Percentiles rank a stretch among this genome's conserved stretches.
phyloP scores from a whole-genome alignment of 92 coral and sea anemone species.

The Epizoanthus fatuus region DNA sequence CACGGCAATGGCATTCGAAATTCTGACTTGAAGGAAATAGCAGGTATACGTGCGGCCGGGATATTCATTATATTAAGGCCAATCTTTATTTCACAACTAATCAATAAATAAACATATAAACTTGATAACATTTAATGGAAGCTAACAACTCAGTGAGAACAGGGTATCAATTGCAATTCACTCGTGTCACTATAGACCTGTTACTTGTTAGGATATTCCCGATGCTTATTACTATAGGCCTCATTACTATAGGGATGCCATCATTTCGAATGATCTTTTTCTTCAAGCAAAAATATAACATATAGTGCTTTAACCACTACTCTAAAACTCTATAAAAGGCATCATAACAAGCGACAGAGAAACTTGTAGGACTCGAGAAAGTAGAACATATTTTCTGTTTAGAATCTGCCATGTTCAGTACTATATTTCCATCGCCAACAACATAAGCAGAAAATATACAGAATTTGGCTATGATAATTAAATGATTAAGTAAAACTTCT shows the following conservation, averaged over 20 bases:
- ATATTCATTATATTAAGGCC: neutral
- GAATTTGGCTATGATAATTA: too few relatives aligned
- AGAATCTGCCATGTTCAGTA: neutral
- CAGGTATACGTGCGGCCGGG: neutral
- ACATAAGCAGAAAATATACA: too few relatives aligned
- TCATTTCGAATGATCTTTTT: too few relatives aligned
- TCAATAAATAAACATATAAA: neutral
- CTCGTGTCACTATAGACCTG: too few relatives aligned
- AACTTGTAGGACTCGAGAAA: neutral
- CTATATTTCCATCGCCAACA: too few relatives aligned
- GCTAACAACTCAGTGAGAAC: too few relatives aligned
- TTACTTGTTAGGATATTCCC: too few relatives aligned
- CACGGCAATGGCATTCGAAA: neutral
- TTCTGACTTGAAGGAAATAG: neutral
- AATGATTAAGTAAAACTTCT: too few relatives aligned
- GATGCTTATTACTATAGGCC: too few relatives aligned
- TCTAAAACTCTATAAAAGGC: neutral
- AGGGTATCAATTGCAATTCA: too few relatives aligned
- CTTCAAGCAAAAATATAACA: neutral
- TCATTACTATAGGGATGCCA: too few relatives aligned
- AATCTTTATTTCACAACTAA: neutral
- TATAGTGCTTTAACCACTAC: neutral
- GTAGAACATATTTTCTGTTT: neutral
- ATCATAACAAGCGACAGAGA: neutral
- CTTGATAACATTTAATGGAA: too few relatives aligned